phyloP scores from a whole-genome alignment of 2,888 invertebrate species.

The Trissoscelio sp. region DNA sequence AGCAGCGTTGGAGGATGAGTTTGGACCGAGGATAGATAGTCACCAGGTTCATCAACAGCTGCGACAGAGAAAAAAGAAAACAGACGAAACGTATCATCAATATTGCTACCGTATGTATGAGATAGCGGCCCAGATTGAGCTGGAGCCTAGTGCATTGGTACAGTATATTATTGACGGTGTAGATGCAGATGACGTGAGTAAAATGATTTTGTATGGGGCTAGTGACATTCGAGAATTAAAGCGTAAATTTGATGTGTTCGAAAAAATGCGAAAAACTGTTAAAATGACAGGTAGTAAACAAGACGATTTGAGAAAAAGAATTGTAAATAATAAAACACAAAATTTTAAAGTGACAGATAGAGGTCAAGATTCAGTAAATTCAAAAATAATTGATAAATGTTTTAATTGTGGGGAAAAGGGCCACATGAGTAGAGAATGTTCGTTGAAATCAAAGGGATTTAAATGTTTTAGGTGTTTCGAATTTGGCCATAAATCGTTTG shows the following conservation, averaged over 20 bases:
- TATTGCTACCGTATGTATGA: constrained; percentile 68
- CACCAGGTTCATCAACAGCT: constrained; percentile 59
- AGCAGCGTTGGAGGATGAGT: constrained; percentile 51
- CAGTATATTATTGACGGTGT: constrained; percentile 23
- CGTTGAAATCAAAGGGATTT: constrained; percentile 43
- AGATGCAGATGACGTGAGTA: constrained; percentile 3
- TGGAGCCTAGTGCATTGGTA: neutral
- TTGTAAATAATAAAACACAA: neutral
- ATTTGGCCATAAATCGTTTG: constrained; percentile 14
- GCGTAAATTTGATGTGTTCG: constrained; percentile 1
- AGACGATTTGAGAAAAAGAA: neutral
- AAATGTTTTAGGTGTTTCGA: constrained; percentile 36
- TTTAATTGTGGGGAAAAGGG: constrained; percentile 14
- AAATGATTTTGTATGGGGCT: constrained; percentile 19
- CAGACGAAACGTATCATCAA: constrained; percentile 56
- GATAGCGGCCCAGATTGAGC: constrained; percentile 58
- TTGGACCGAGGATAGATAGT: constrained; percentile 61
- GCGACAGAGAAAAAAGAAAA: constrained; percentile 48
- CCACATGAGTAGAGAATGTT: constrained; percentile 38
- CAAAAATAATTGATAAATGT: no score
- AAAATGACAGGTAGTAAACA: no score
- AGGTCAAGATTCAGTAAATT: no score
- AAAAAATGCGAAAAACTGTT: no score
- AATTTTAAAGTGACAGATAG: no score
- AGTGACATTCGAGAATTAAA: neutral